Evolutionary conservation across 2,797 vertebrate genomes (phyloP).

Genomic region (Alfaro cultratus): DNA sequence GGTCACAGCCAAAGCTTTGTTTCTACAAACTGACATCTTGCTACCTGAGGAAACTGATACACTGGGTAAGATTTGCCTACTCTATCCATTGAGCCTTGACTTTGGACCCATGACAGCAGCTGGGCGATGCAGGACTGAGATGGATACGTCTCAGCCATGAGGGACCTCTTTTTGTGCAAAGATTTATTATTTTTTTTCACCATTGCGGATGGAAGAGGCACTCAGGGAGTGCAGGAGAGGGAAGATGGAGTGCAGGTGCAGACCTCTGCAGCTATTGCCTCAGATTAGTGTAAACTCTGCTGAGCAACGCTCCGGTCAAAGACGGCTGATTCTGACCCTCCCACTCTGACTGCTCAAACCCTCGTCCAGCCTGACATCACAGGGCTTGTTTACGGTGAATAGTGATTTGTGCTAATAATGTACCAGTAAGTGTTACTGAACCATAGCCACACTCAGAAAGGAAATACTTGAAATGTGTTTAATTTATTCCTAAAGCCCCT

Average conservation of each 20-base stretch:
- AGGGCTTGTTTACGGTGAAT: too few species aligned
- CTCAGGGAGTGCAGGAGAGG: neutral
- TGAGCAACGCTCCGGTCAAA: neutral
- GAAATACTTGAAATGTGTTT: too few species aligned
- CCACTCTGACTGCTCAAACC: too few species aligned
- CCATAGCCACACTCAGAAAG: too few species aligned
- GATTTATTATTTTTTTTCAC: neutral
- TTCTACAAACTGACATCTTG: neutral
- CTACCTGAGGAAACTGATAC: neutral
- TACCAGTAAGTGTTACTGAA: too few species aligned
- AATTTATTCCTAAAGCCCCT: too few species aligned
- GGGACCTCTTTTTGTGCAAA: neutral
- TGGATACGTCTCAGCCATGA: neutral
- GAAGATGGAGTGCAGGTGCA: slow-evolving; percentile 1
- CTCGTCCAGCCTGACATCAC: too few species aligned
- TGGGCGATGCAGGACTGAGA: neutral
- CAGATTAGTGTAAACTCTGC: neutral
- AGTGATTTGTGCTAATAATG: too few species aligned
- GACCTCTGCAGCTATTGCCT: slow-evolving; percentile 16
- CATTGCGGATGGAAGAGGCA: neutral
- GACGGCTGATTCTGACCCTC: neutral
- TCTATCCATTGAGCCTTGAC: neutral
- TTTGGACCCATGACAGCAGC: neutral
- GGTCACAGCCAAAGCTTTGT: neutral
- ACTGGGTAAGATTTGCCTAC: neutral